Evolutionary conservation across 2,797 vertebrate genomes (phyloP), one percentile per base, ranked within the genome.

Genomic region (Coregonus sp.): DNA sequence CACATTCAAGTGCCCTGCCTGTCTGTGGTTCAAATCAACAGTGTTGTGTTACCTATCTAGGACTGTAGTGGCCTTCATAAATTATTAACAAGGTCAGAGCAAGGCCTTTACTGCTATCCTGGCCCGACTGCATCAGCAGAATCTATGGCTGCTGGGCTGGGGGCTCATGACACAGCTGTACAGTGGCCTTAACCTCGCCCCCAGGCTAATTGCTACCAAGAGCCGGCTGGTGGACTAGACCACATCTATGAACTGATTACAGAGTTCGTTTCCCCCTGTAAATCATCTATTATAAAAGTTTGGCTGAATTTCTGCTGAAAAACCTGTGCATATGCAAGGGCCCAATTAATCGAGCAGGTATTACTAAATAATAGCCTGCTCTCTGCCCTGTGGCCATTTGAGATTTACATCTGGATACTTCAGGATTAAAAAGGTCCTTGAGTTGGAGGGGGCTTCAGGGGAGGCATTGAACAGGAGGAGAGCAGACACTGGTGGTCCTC

Each of bases 51-150:
- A 85, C 84, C 66, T 86, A 85, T 85, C 63, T 86, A 88, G 82
- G 78, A 74, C 82, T 80, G 82, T 79, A 70, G 33, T 82, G 85
- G 71, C 86, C 90, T 89, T 86, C 80, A 88, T 91, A 80, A 92
- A 93, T 93, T 88, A 92, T 92, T 91, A 85, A 91, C 85, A 85
- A 86, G 86, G 83, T 80, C 31, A 72, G 74, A 75, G 78, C 89
- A 82, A 72, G 74, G 73, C 77, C 88, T 82, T 86, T 86, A 83
- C 79, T 75, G 69, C 78, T 67, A 78, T 85, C 73, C 72, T 61
- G 78, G 40, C 40, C 40, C 40, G 79, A 63, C 74, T 71, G 78
- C 77, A 84, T 87, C 85, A 82, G 83, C 84, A 80, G 70, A 35
- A 79, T 9, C 75, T 70, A 1, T 18, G 33, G 74, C 70, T 77